A percentile compares a stretch with the other conserved stretches of the same genome.
phyloP scores from a whole-genome alignment of 2,888 invertebrate genomes.

The Octonoba sinensis region DNA sequence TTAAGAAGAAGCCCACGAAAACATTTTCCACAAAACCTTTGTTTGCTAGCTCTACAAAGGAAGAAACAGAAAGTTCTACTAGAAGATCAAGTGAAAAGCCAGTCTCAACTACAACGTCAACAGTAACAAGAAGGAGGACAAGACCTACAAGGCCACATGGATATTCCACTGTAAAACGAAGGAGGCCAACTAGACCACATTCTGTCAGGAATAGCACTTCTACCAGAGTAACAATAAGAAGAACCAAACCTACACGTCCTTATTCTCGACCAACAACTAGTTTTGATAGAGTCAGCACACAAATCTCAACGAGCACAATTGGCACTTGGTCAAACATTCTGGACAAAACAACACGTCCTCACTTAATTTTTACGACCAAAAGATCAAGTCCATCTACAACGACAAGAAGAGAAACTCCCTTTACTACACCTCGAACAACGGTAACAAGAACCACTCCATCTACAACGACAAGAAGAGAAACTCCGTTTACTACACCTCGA shows the following conservation, averaged over 20 bases:
- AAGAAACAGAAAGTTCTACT: background rate
- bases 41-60: conserved; percentile 26
- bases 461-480: background rate
- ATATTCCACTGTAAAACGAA: conserved; percentile 22
- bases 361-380: conserved; percentile 13
- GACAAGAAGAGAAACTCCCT: background rate
- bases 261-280: conserved; percentile 4
- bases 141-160: conserved; percentile 49
- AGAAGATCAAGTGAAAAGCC: conserved; percentile 11
- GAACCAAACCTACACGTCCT: conserved; percentile 39
- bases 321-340: conserved; percentile 54
- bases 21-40: conserved; percentile 39
- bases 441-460: conserved; percentile 15
- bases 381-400: conserved; percentile 4
- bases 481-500: conserved; percentile 24
- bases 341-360: conserved; percentile 32
- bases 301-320: conserved; percentile 14
- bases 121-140: conserved; percentile 32
- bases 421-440: conserved; percentile 4
- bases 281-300: background rate
- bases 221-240: conserved; percentile 12
- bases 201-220: conserved; percentile 14
- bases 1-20: conserved; percentile 47
- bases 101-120: conserved; percentile 1
- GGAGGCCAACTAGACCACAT: conserved; percentile 40